Base-by-base conservation (phyloP, 2,113 vertebrate species). In the Prinia subflava region DNA sequence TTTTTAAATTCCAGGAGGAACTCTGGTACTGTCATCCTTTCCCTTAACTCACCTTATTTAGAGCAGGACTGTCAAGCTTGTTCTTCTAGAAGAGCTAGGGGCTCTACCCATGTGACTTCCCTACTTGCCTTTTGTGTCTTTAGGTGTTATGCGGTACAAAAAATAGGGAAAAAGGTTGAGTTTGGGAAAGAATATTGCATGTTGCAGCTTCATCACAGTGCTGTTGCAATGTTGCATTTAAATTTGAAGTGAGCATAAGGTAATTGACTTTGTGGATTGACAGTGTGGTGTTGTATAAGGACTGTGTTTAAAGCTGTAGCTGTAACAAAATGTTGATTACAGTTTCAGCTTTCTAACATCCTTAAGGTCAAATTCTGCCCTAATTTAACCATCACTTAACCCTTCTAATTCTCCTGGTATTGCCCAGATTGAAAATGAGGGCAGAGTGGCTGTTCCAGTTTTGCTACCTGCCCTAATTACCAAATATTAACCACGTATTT, bases 301-400 rank as follows among this genome's bases (percentile, higher is more conserved):
- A 60, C 13, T 88, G n/a, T 71, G 24, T 16, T 67, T 83, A 95
- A 91, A 87, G 27, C 39, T 70, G 16, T 59, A 11, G 63, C 39
- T 39, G 39, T 68, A 81, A 92, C 41, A 47, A 81, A 90, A 64
- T 0, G 3, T 60, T 95, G 85, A 93, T 95, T 96, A 90, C 80
- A 92, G 52, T 81, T 96, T 86, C 59, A 87, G 55, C 71, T 96
- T 96, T 95, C 76, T 94, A 46, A 68, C 60, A 68, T 63, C 35
- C 28, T 88, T 64, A 10, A 11, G 35, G 79, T 85, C 88, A 81
- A 89, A 57, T 90, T 87, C 56, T 92, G 47, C 52, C 82, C 71
- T 85, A 65, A 77, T 95, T 94, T 90, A 94, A 75, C 71, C 60
- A 35, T 39, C 6, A 2, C 44, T 86, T 93, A 97, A 71, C 79